Base-by-base conservation (phyloP, 2,888 invertebrate genomes). In the Dryadula phaetusa region DNA sequence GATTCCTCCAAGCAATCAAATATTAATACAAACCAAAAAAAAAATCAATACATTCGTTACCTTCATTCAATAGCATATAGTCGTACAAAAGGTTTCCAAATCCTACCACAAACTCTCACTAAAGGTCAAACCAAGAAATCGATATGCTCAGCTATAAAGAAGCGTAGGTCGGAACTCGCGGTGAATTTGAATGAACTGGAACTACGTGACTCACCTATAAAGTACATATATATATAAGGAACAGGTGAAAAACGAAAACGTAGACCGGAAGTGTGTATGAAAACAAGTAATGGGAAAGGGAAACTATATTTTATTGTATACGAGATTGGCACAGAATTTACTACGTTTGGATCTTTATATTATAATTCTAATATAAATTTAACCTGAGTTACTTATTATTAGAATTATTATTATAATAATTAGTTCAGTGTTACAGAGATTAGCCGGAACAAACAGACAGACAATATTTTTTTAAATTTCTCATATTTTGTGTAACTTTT, bases 151-250 rank as follows among this genome's bases (percentile, higher is more conserved):
- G 62, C 63, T 69, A 64, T 56, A 64, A 58, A 61, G 60, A 64
- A 79, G 78, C 82, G 87, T 85, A 87, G 87, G 87, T 87, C 86
- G 86, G 75, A 10, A 62, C 68, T 40, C 14, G 49, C 52, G 66
- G 34, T 62, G 71, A 70, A 70, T 71, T 67, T 42, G 22, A 71
- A 71, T 70, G 64, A 65, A 42, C 25, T 32, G 37, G 32, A 32
- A 18, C 3, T 46, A 60, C 53, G 25, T 40, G 44, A 32, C 40
- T 40, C 49, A 46, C 25, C 44, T 60, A 60, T 12, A 7, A 18
- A 44, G 46, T 20, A 20, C 49, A 8, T 49, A 8, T 22, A 47
- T 22, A 2, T 22, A 12, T 5, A n/a, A 14, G 1, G n/a, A 28
- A 10, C 28, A 28, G 49, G 49, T 49, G 49, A 49, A 49, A 49